phyloP scores from a whole-genome alignment of 64 coral and sea anemone species.

The Montipora foliosa region DNA sequence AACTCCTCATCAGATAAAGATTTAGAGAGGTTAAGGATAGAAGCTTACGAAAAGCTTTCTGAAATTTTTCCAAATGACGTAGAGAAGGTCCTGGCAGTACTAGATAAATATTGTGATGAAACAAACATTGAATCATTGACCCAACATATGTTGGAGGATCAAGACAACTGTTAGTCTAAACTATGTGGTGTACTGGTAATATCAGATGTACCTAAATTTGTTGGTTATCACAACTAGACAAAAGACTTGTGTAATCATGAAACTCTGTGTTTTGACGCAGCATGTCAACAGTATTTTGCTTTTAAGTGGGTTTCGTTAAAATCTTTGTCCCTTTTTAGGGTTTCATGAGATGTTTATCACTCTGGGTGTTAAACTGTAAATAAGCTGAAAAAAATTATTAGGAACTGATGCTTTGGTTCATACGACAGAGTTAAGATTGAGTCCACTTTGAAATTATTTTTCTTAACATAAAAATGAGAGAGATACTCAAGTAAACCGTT shows the following conservation, averaged over 20 bases:
- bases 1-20: constrained; percentile 18
- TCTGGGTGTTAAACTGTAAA: background rate
- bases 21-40: constrained; percentile 59
- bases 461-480: background rate
- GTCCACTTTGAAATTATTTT: too few relatives aligned
- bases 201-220: background rate
- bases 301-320: background rate
- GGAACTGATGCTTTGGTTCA: background rate
- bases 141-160: constrained; percentile 58
- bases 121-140: constrained; percentile 68
- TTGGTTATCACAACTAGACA: background rate
- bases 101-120: constrained; percentile 77
- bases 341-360: background rate
- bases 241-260: background rate
- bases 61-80: constrained; percentile 87
- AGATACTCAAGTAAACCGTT: too few relatives aligned
- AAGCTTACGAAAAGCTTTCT: constrained; percentile 76
- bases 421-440: too few relatives aligned
- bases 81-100: constrained; percentile 74
- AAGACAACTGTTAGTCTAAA: constrained; percentile 32
- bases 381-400: background rate
- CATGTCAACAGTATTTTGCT: constrained; percentile 28
- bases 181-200: background rate
- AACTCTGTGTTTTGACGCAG: background rate
- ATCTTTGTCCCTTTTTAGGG: background rate